Evolutionary conservation across 2,113 vertebrate genomes (phyloP).

Genomic region (Aspiorhynchus laticeps): DNA sequence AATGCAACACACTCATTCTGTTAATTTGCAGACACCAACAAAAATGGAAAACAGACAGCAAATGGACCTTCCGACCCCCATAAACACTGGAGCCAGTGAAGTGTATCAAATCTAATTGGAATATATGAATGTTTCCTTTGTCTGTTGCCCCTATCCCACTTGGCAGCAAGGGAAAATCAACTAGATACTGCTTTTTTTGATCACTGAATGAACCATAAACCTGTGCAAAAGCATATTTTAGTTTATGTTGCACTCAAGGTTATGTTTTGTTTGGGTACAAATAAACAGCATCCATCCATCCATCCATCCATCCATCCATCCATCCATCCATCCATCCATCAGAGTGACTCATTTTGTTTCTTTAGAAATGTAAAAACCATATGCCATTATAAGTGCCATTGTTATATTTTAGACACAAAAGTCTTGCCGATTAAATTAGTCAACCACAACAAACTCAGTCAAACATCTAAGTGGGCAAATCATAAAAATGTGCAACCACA

Average conservation of each 20-base stretch:
- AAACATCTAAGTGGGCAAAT: slow-evolving; percentile 37
- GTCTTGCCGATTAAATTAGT: slow-evolving; percentile 27
- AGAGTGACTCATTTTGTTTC: not conserved
- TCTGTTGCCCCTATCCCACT: slow-evolving; percentile 62
- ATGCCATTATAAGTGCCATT: not conserved
- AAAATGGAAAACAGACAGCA: slow-evolving; percentile 69
- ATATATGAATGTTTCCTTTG: slow-evolving; percentile 73
- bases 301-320: not conserved
- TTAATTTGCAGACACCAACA: slow-evolving; percentile 69
- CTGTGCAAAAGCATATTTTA: slow-evolving; percentile 45
- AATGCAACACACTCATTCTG: slow-evolving; percentile 54
- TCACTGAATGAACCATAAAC: slow-evolving; percentile 50
- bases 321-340: not conserved
- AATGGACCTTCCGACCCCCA: slow-evolving; percentile 58
- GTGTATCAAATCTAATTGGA: slow-evolving; percentile 73
- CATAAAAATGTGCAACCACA: slow-evolving; percentile 33
- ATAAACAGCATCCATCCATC: not conserved
- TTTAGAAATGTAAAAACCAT: not conserved
- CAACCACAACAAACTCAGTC: slow-evolving; percentile 39
- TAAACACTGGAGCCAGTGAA: slow-evolving; percentile 63
- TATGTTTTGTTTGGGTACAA: not conserved
- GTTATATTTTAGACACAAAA: not conserved
- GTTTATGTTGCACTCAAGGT: not conserved
- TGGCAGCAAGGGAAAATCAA: slow-evolving; percentile 59
- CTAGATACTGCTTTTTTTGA: slow-evolving; percentile 58